A percentile compares a stretch with the other conserved stretches of the same genome.
Evolutionary conservation across 2,797 vertebrate genomes (phyloP).

Genomic region (Apodemus agrarius): DNA sequence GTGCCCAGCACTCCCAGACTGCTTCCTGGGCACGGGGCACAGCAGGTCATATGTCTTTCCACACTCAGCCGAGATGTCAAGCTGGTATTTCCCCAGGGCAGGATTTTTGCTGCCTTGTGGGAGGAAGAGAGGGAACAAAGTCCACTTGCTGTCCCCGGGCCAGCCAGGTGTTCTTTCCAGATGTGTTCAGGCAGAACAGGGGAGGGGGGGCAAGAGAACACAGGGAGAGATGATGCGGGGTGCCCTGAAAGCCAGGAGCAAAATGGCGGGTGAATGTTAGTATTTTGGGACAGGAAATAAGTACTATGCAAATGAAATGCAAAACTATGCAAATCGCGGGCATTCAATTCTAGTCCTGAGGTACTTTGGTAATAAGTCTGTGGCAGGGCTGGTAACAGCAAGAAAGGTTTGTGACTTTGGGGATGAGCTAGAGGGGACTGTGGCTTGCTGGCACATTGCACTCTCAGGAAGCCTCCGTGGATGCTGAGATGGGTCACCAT

Average conservation of each 20-base stretch:
- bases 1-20: background rate
- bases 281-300: conserved; percentile 71
- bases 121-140: too few species aligned
- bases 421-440: background rate
- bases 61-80: background rate
- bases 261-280: conserved; percentile 51
- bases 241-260: background rate
- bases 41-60: background rate
- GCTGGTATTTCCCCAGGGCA: background rate
- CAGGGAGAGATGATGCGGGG: background rate
- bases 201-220: background rate
- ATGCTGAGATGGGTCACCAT: background rate
- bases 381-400: background rate
- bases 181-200: background rate
- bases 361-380: conserved; percentile 69
- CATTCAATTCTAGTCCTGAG: conserved; percentile 68
- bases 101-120: background rate
- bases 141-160: background rate
- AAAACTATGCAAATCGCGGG: conserved; percentile 73
- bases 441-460: rapidly evolving
- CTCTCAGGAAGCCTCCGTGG: background rate
- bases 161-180: background rate
- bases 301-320: conserved; percentile 76
- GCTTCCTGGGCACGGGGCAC: background rate
- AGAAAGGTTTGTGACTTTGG: background rate